Evolutionary conservation across 2,113 vertebrate species (phyloP).

Genomic region (Coptodon bakossiorum): DNA sequence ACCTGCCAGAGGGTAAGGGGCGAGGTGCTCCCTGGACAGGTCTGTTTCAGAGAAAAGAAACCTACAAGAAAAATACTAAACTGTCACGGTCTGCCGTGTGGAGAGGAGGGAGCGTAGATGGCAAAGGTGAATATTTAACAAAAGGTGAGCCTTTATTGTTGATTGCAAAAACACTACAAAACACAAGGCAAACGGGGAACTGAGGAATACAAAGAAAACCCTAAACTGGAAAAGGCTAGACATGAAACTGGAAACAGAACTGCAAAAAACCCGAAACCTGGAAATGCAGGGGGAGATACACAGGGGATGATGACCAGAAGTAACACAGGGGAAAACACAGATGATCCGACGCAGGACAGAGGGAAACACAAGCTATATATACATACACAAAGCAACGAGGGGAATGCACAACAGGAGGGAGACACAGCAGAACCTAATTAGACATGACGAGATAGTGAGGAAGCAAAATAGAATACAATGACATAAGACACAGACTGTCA

Average conservation of each 20-base stretch:
- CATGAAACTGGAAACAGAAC: not conserved
- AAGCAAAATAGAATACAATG: not conserved
- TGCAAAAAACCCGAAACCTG: not conserved
- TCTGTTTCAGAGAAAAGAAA: not conserved
- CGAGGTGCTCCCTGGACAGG: not conserved
- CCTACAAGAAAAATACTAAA: not conserved
- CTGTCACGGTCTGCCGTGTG: not conserved
- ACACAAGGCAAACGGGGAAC: fast-evolving
- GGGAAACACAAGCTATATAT: not conserved
- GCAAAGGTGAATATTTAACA: not conserved
- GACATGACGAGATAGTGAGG: not conserved
- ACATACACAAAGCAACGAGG: not conserved
- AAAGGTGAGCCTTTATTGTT: not conserved
- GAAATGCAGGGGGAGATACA: not conserved
- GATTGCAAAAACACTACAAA: not conserved
- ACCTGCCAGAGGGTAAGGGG: not conserved
- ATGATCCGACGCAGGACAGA: fast-evolving
- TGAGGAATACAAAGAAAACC: not conserved
- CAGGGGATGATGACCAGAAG: not conserved
- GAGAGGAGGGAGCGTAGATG: fast-evolving
- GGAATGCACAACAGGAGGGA: not conserved
- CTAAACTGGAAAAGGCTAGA: not conserved
- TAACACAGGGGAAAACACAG: not conserved
- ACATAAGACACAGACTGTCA: not conserved
- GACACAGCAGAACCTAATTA: not conserved